Evolutionary conservation across 2,888 invertebrate species (phyloP).

Genomic region (Coelopa pilipes): DNA sequence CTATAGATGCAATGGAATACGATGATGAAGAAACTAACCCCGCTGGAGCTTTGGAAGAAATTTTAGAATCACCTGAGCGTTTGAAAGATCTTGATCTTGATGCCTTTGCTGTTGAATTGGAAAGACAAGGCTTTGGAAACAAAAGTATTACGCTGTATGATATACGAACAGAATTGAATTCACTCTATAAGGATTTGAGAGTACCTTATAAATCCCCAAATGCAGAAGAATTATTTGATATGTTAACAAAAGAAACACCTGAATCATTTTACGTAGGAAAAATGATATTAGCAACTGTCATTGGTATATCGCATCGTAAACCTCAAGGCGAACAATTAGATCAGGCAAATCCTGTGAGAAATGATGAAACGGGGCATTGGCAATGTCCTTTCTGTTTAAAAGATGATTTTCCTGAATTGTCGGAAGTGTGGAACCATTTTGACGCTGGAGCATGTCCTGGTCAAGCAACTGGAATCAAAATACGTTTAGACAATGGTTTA

Average conservation of each 20-base stretch:
- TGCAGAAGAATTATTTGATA: conserved; percentile 90
- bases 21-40: conserved; percentile 97
- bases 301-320: conserved; percentile 85
- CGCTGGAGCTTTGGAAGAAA: conserved; percentile 96
- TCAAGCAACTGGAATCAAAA: conserved; percentile 90
- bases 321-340: conserved; percentile 94
- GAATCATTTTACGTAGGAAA: conserved; percentile 92
- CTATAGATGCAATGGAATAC: conserved; percentile 97
- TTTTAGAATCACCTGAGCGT: conserved; percentile 93
- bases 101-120: conserved; percentile 97
- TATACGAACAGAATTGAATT: conserved; percentile 94
- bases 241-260: conserved; percentile 95
- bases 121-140: conserved; percentile 88
- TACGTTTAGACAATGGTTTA: conserved; percentile 90
- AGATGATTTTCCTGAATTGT: conserved; percentile 94
- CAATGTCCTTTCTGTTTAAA: conserved; percentile 97
- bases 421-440: conserved; percentile 99
- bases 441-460: conserved; percentile 96
- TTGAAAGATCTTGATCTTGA: conserved; percentile 96
- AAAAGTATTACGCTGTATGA: conserved; percentile 96
- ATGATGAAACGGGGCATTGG: conserved; percentile 95
- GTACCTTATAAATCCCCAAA: conserved; percentile 81
- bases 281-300: conserved; percentile 84
- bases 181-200: conserved; percentile 91
- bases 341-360: conserved; percentile 93